phyloP scores from a whole-genome alignment of 1,140 invertebrate species.

The Pseudomyrmex flavicornis region DNA sequence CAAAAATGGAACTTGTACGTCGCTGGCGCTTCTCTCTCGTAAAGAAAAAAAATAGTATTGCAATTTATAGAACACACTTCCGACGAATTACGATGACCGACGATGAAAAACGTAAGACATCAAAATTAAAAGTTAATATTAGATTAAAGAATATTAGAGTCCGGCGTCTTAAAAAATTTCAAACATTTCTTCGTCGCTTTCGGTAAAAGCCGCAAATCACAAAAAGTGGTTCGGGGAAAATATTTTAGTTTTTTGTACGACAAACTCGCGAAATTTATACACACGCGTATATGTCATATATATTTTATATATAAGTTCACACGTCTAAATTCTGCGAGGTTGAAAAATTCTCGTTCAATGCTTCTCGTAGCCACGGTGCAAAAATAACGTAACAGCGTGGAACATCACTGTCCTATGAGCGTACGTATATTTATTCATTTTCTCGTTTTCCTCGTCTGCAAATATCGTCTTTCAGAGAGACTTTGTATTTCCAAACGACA shows the following conservation, averaged over 20 bases:
- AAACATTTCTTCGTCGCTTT: not conserved
- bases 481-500: too few relatives aligned
- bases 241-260: conserved; percentile 36
- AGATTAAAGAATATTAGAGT: too few relatives aligned
- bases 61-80: conserved; percentile 60
- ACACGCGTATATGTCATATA: not conserved
- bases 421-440: not conserved
- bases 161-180: not conserved
- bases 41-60: conserved; percentile 2
- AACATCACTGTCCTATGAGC: conserved; percentile 5
- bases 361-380: conserved; percentile 35
- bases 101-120: conserved; percentile 64
- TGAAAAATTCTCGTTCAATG: conserved; percentile 39
- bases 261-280: conserved; percentile 12
- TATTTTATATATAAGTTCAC: conserved; percentile 26
- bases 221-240: conserved; percentile 42
- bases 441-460: not conserved
- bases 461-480: not conserved
- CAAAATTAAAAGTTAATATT: conserved; percentile 41
- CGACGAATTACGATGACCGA: conserved; percentile 28
- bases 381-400: conserved; percentile 47
- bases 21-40: not conserved
- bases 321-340: conserved; percentile 40
- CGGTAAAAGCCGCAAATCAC: not conserved
- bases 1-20: too few relatives aligned